Conservation (phyloP, 1,140 invertebrate genomes). For the Brachionus angularis region DNA sequence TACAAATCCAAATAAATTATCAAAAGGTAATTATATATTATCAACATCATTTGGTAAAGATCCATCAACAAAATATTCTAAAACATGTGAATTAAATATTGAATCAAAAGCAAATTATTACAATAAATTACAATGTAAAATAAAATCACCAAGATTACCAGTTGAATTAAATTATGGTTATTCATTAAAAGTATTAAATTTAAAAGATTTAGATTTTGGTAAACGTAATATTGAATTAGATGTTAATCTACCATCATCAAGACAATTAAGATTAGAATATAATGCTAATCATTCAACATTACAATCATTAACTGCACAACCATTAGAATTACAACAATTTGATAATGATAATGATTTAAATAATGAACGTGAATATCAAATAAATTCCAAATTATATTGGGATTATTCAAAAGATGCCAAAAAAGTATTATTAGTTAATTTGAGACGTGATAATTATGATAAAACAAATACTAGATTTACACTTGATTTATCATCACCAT, state of each 20-base stretch:
- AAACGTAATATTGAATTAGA: slow-evolving; percentile 17
- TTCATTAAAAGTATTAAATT: slow-evolving; percentile 1
- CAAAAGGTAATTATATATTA: slow-evolving; percentile 5
- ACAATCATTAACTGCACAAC: not conserved
- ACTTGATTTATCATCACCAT: not conserved
- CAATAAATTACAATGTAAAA: slow-evolving; percentile 19
- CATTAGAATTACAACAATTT: not conserved
- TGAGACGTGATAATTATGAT: slow-evolving; percentile 27
- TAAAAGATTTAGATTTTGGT: not conserved
- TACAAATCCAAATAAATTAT: not conserved
- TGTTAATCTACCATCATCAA: not conserved
- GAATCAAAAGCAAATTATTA: slow-evolving; percentile 19
- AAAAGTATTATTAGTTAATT: not conserved
- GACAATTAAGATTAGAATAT: slow-evolving; percentile 36
- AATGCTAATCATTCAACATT: too few relatives aligned
- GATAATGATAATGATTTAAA: slow-evolving; percentile 22
- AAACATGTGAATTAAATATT: slow-evolving; percentile 37
- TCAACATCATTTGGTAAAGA: not conserved
- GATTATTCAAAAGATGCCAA: not conserved
- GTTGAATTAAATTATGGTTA: slow-evolving; percentile 34
- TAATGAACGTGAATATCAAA: slow-evolving; percentile 24
- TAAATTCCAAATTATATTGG: slow-evolving; percentile 2
- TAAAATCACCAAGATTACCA: slow-evolving; percentile 23
- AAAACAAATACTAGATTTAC: slow-evolving; percentile 2
- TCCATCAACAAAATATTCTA: too few relatives aligned